phyloP scores from a whole-genome alignment of 1,140 invertebrate species.

The Apocrypta bakeri region DNA sequence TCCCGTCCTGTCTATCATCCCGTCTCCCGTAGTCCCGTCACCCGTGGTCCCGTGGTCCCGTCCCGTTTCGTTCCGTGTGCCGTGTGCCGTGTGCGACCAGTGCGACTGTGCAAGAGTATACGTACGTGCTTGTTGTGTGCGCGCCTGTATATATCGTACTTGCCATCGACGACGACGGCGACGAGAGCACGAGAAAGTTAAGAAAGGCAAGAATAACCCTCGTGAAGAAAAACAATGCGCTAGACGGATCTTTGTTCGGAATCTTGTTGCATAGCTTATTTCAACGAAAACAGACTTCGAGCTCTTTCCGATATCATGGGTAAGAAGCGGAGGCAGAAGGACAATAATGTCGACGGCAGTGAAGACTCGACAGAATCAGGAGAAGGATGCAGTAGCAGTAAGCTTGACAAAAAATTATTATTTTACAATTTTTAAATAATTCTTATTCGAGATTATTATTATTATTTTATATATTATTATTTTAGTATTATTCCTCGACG shows the following conservation, averaged over 20 bases:
- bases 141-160: too few species aligned
- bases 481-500: background rate
- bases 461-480: conserved; percentile 12
- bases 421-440: conserved; percentile 22
- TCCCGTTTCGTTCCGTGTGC: too few species aligned
- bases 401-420: background rate
- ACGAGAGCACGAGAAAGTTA: too few species aligned
- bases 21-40: too few species aligned
- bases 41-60: too few species aligned
- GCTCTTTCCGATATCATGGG: conserved; percentile 55
- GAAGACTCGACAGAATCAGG: conserved; percentile 77
- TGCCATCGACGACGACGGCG: too few species aligned
- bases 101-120: too few species aligned
- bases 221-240: background rate
- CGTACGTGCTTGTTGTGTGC: too few species aligned
- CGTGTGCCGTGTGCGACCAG: too few species aligned
- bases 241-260: background rate
- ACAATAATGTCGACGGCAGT: conserved; percentile 72
- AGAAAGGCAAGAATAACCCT: background rate
- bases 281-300: background rate
- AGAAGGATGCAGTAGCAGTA: conserved; percentile 73
- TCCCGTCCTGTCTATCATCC: too few species aligned
- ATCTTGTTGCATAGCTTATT: background rate
- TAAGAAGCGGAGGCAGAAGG: conserved; percentile 79
- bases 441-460: conserved; percentile 27